These are phyloP conservation scores for Eriosoma lanigerum DNA, from an alignment of 1,140 invertebrate genomes.

Conservation along the genomic window DNA sequence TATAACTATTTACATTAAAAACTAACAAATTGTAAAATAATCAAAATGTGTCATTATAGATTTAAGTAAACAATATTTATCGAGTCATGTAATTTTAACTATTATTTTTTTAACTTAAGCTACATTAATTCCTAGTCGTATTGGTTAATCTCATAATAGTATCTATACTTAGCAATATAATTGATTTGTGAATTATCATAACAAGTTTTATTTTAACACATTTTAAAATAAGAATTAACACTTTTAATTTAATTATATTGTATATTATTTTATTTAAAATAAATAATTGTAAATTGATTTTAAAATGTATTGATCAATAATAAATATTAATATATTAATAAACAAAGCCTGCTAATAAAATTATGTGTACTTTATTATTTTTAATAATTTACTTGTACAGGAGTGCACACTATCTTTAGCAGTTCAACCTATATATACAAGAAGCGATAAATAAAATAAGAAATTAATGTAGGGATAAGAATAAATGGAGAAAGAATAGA, in stretches of 20 bases:
- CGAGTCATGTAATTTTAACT: constrained; percentile 34
- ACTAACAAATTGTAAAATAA: background rate
- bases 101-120: constrained; percentile 17
- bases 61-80: background rate
- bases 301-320: background rate
- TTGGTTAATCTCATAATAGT: background rate
- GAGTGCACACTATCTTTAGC: too few species aligned
- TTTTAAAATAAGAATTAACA: background rate
- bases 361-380: too few species aligned
- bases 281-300: background rate
- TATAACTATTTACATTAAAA: background rate
- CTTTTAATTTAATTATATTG: background rate
- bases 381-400: too few species aligned
- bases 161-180: background rate
- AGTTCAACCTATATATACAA: too few species aligned
- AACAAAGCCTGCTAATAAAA: constrained; percentile 1
- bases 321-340: background rate
- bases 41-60: background rate
- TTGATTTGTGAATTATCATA: constrained; percentile 17
- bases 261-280: constrained; percentile 6
- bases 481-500: too few species aligned
- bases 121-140: constrained; percentile 42
- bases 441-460: too few species aligned
- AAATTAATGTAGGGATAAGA: too few species aligned
- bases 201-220: background rate